Conservation (phyloP, 2,888 invertebrate species). For the Drosophila rubida region DNA sequence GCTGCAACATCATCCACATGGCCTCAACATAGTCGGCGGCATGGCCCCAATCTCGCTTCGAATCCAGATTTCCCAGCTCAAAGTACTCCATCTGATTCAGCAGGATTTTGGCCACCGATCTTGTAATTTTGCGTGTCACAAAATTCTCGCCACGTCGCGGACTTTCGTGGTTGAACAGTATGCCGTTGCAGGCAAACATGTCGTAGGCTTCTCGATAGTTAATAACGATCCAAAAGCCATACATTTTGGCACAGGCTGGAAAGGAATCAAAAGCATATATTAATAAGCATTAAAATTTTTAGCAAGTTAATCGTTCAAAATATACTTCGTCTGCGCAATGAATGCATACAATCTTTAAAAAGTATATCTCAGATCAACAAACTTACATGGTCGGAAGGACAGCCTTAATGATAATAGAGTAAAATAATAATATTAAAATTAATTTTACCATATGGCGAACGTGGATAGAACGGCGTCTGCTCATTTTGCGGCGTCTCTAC, state of each 20-base stretch:
- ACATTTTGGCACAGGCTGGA: conserved; percentile 96
- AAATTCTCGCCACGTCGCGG: conserved; percentile 98
- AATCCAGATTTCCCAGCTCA: conserved; percentile 97
- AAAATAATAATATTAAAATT: not conserved
- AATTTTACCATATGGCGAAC: conserved; percentile 97
- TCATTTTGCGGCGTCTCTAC: conserved; percentile 96
- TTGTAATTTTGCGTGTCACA: conserved; percentile 98
- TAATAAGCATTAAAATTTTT: not conserved
- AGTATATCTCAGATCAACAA: too few relatives aligned
- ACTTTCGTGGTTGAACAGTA: conserved; percentile 98
- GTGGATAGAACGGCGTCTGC: conserved; percentile 97
- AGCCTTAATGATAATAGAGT: too few relatives aligned
- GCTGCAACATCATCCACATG: conserved; percentile 99
- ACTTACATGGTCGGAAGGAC: too few relatives aligned
- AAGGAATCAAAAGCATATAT: not conserved
- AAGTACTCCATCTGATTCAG: conserved; percentile 93
- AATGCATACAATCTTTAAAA: too few relatives aligned
- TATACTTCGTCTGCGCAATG: too few relatives aligned
- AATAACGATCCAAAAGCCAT: conserved; percentile 97
- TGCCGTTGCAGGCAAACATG: conserved; percentile 98
- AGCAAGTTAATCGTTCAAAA: too few relatives aligned
- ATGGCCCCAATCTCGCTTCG: conserved; percentile 99
- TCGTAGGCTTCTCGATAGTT: conserved; percentile 98
- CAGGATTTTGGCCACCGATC: conserved; percentile 98
- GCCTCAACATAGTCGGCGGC: conserved; percentile 99